Conservation (phyloP, 2,797 vertebrate genomes). For the Masticophis lateralis region DNA sequence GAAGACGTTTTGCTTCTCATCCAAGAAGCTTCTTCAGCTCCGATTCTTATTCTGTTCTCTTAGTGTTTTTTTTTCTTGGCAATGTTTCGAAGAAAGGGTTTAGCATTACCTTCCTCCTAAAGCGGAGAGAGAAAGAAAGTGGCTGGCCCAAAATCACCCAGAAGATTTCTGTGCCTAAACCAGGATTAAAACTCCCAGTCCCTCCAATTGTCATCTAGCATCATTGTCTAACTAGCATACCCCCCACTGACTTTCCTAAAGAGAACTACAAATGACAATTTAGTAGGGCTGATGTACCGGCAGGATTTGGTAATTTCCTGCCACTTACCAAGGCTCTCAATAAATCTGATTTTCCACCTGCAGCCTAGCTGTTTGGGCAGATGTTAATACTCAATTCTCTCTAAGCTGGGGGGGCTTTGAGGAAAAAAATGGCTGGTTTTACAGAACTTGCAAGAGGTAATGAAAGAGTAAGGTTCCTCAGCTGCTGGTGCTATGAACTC, state of each 20-base stretch:
- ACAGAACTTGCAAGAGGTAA: conserved; percentile 41
- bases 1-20: no score
- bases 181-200: not conserved
- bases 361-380: conserved; percentile 3
- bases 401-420: not conserved
- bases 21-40: no score
- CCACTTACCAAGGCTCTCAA: not conserved
- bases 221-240: not conserved
- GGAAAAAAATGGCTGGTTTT: not conserved
- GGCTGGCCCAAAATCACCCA: not conserved
- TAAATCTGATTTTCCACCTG: not conserved
- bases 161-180: not conserved
- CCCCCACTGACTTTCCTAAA: not conserved
- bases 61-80: not conserved
- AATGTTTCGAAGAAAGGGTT: not conserved
- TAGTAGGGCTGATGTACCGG: no score
- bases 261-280: not conserved
- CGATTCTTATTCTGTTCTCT: not conserved
- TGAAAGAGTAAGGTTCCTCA: conserved; percentile 46
- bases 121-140: not conserved
- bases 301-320: not conserved
- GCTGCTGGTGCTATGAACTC: conserved; percentile 66
- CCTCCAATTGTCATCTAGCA: not conserved
- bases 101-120: not conserved
- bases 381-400: not conserved